Evolutionary conservation across 2,797 vertebrate species (phyloP).

Genomic region (Vipera latastei): DNA sequence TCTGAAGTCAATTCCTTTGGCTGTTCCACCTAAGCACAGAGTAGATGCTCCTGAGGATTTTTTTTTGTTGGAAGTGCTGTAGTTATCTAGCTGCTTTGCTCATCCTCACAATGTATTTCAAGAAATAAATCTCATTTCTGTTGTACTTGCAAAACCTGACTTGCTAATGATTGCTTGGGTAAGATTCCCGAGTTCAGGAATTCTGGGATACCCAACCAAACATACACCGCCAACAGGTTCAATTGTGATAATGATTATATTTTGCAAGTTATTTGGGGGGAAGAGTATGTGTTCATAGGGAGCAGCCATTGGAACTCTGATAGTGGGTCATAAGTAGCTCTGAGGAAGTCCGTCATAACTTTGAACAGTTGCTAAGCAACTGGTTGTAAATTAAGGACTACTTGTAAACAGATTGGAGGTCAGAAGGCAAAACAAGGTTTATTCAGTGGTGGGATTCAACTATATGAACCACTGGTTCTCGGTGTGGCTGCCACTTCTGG

Average conservation of each 20-base stretch:
- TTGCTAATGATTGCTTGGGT: not conserved
- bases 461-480: no score
- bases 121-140: not conserved
- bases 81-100: not conserved
- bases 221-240: not conserved
- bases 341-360: not conserved
- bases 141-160: not conserved
- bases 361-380: not conserved
- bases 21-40: not conserved
- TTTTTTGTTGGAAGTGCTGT: not conserved
- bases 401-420: not conserved
- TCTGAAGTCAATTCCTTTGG: not conserved
- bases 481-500: no score
- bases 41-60: not conserved
- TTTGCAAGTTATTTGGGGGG: not conserved
- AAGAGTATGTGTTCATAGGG: not conserved
- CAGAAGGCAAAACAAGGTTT: not conserved
- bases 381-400: not conserved
- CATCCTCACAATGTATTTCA: not conserved
- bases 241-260: not conserved
- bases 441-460: no score
- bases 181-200: not conserved
- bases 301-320: not conserved
- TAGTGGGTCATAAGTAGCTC: not conserved
- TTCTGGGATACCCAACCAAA: not conserved